Base-by-base conservation (phyloP, 2,113 vertebrate species). In the Calyptomena viridis region DNA sequence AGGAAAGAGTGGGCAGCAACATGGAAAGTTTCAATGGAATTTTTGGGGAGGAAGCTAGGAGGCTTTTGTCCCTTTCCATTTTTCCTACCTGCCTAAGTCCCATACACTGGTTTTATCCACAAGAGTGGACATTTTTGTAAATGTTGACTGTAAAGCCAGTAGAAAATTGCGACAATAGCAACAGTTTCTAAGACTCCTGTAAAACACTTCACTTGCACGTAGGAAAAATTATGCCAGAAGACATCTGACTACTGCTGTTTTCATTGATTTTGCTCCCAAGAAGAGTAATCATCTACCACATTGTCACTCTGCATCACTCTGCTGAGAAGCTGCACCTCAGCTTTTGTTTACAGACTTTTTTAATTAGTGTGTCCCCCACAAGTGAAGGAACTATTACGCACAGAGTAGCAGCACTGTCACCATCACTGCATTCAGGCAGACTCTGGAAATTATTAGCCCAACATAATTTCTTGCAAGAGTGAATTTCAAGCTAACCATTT, bases 291-390 rank as follows among this genome's bases (percentile, higher is more conserved):
- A 94, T 60, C 50, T 84, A 83, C 62, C 11, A 16, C 53, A 67
- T 40, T 56, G 46, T 66, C 71, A 94, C 18, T 82, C 60, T 28
- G 52, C 58, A 53, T 74, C 74, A 42, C 40, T 84, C 49, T 79
- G 81, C 75, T 73, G 40, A 71, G 62, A 87, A 91, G 81, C 60
- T 94, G 77, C 64, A 94, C 56, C 78, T 89, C 84, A 82, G 81
- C 71, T 85, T 94, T 89, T 94, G 81, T 92, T 76, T 96, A 85
- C 75, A 85, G 85, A 79, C 67, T 44, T 84, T 82, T 93, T 84
- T 76, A 93, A 93, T 94, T 93, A 85, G 47, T 8, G 5, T 44
- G 49, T 64, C 66, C 84, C 71, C 81, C 40, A 40, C 31, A 75
- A 92, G 72, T 52, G 44, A 84, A 81, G 80, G 76, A 87, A 60